Base-by-base conservation (phyloP, 2,797 vertebrate species). In the Cossypha polioptera region DNA sequence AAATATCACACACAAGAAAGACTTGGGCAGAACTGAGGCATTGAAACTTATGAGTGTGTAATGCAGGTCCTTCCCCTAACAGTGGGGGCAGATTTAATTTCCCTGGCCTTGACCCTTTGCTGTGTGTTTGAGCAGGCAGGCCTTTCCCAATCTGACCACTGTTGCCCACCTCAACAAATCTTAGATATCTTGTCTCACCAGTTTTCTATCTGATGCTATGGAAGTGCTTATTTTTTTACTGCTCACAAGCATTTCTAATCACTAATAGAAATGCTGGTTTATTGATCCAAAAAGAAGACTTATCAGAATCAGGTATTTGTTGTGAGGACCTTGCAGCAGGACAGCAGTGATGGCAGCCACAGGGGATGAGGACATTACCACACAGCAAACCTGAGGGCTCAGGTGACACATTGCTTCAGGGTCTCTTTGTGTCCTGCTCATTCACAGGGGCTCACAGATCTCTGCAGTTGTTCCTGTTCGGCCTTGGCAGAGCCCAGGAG, bases 371-470 rank as follows among this genome's bases (percentile, higher is more conserved):
- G n/a, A 43, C 2, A 2, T 20, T 29, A 7, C 15, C 11, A 2
- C 11, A 10, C 3, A 7, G n/a, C 33, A 59, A 42, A 53, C 25
- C 48, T 4, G 2, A 2, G 3, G 16, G 38, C 53, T 63, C n/a
- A 16, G 7, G 28, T 7, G 26, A 66, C 58, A 21, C 29, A 9
- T 24, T 16, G 48, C 22, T 31, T 53, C 50, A 15, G 31, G 22
- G 7, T 45, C 9, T 31, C 48, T 71, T 36, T 43, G 8, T 38
- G 33, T 17, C 59, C 71, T n/a, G 31, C 33, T 81, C 31, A 2
- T 31, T 47, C 8, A 8, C 14, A 79, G 35, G 20, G 24, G 29
- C 48, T 82, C 6, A 1, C 0, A 0, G 1, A 3, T 31, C 57
- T 63, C 86, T 35, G 9, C 0, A 0, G n/a, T 7, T 5, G 0